Base-by-base conservation (phyloP, 2,888 invertebrate genomes). In the Cerastis rubricosa region DNA sequence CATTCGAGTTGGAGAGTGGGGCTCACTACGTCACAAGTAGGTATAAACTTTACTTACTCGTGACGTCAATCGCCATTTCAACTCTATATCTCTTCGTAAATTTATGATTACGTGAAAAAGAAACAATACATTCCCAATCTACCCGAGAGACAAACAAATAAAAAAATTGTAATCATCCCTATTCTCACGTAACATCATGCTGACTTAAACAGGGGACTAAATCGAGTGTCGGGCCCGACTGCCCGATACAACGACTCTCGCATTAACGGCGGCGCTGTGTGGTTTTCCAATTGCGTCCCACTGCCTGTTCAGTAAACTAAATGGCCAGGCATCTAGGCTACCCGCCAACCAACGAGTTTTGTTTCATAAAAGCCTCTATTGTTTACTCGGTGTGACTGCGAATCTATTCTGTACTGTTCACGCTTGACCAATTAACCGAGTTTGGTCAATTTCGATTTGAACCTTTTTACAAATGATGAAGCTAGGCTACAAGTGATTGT, bases 241-340 rank as follows among this genome's bases (percentile, higher is more conserved):
- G 72, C 63, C 79, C 72, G 75, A 74, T 81, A 80, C 73, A 75
- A 71, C 71, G 45, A 68, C 64, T 73, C 49, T 54, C 75, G 14
- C 68, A 65, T 74, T 80, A 86, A 72, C 67, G 40, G 63, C 11
- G 61, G 66, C 68, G 22, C 71, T 71, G 47, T 78, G 84, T 59
- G 77, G 81, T 78, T 83, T 81, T 76, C 75, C 61, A 71, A 80
- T 83, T 76, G 76, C 80, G 51, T 71, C 70, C 65, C 71, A 64
- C 69, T 61, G 74, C 43, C 70, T 64, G 67, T 74, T 64, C 65
- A 66, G 74, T 78, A 67, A 85, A 74, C 70, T 78, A 71, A 77
- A 69, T 61, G 75, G 22, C 59, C 19, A 29, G 29, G 19, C 19
- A 29, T 61, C 49, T 68, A 74, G 74, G 71, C 78, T 75, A 40